Conservation (phyloP, 2,888 invertebrate species). For the Acrocyrtus sp. region DNA sequence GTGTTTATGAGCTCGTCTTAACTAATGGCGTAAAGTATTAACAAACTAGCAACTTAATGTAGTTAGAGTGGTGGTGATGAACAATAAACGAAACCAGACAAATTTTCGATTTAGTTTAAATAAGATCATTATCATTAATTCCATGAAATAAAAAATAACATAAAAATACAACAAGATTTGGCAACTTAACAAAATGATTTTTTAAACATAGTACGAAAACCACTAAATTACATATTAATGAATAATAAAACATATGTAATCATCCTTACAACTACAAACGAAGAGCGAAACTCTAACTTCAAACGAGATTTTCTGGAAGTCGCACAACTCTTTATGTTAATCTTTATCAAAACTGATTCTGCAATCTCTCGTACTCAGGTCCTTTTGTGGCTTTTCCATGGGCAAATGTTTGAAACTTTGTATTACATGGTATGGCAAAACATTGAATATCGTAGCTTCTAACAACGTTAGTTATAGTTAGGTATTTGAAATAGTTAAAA, state of each 20-base stretch:
- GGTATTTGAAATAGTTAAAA: background rate
- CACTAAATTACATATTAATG: background rate
- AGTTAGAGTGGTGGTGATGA: too few species aligned
- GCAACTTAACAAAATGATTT: conserved; percentile 36
- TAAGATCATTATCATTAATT: conserved; percentile 21
- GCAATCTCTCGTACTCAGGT: background rate
- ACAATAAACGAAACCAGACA: too few species aligned
- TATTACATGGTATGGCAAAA: conserved; percentile 49
- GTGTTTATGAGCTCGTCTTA: too few species aligned
- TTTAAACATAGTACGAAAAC: background rate
- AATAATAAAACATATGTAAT: too few species aligned
- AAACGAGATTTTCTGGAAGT: background rate
- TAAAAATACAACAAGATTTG: conserved; percentile 35
- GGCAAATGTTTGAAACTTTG: conserved; percentile 22
- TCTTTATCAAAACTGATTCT: background rate
- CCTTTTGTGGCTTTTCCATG: conserved; percentile 1
- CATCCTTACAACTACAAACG: too few species aligned
- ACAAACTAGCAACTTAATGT: too few species aligned
- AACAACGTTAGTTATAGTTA: background rate
- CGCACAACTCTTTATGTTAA: background rate
- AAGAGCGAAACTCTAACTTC: background rate
- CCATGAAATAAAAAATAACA: conserved; percentile 7
- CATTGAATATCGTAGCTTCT: conserved; percentile 45
- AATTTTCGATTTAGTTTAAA: too few species aligned
- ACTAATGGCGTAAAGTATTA: too few species aligned